phyloP scores from a whole-genome alignment of 2,888 invertebrate species.

The Schizaphis graminum region DNA sequence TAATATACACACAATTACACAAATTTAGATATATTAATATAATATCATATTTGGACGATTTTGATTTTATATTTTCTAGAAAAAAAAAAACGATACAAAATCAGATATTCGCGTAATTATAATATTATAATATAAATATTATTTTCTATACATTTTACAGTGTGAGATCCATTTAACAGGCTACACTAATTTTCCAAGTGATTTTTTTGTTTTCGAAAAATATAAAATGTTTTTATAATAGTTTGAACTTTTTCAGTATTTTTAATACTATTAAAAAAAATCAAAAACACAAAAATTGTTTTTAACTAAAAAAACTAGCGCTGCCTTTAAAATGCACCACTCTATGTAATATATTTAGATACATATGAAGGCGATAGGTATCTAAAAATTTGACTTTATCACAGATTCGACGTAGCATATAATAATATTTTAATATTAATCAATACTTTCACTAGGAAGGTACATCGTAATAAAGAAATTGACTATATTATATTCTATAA shows the following conservation, averaged over 20 bases:
- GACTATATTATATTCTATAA: background rate
- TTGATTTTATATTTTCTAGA: conserved; percentile 50
- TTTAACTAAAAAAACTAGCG: background rate
- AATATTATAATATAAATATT: background rate
- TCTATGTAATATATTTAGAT: background rate
- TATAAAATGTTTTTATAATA: background rate
- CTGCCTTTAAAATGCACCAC: background rate
- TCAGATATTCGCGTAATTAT: background rate
- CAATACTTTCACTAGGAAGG: conserved; percentile 31
- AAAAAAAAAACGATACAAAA: conserved; percentile 32
- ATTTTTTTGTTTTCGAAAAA: background rate
- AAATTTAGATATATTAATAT: background rate
- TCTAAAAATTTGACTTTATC: conserved; percentile 61
- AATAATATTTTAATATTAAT: conserved; percentile 39
- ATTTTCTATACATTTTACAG: background rate
- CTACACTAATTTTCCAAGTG: background rate
- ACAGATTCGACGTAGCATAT: conserved; percentile 51
- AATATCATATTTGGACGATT: conserved; percentile 48
- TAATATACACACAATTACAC: background rate
- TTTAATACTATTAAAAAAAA: background rate
- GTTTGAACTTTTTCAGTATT: background rate
- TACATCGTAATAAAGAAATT: conserved; percentile 5
- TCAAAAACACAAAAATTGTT: background rate
- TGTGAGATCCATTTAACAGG: background rate
- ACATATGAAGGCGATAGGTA: conserved; percentile 54